A percentile compares a stretch with the other conserved stretches of the same genome.
Evolutionary conservation across 2,113 vertebrate genomes (phyloP).

Genomic region (Bubo bubo): DNA sequence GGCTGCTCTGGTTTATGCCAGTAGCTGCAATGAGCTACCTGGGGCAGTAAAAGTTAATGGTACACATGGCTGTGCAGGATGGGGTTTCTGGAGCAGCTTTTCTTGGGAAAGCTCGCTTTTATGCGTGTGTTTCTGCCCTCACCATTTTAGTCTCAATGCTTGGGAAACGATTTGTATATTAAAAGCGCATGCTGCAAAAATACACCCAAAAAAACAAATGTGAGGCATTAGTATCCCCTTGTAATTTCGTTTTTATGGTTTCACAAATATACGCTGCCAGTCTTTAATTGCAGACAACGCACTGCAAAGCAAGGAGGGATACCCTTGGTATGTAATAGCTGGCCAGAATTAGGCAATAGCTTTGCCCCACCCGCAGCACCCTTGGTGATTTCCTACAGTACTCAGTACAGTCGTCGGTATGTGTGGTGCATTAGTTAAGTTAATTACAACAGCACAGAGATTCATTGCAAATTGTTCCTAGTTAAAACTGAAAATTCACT

Average conservation of each 20-base stretch:
- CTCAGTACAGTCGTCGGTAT: slow-evolving; percentile 37
- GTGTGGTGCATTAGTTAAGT: slow-evolving; percentile 55
- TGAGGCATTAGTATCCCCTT: neutral
- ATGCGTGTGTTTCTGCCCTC: neutral
- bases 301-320: neutral
- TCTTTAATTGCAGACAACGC: neutral
- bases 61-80: neutral
- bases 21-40: neutral
- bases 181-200: neutral
- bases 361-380: slow-evolving; percentile 57
- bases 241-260: neutral
- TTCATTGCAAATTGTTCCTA: slow-evolving; percentile 69
- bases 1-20: neutral
- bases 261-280: neutral
- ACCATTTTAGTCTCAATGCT: neutral
- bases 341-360: slow-evolving; percentile 51
- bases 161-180: neutral
- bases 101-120: neutral
- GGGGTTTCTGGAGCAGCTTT: neutral
- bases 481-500: slow-evolving; percentile 83
- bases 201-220: neutral
- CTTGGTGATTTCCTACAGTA: slow-evolving; percentile 65
- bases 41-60: neutral
- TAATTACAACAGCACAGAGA: slow-evolving; percentile 69
- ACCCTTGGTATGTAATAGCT: neutral